Base-by-base conservation (phyloP, 2,888 invertebrate species). In the Troilus luridus region DNA sequence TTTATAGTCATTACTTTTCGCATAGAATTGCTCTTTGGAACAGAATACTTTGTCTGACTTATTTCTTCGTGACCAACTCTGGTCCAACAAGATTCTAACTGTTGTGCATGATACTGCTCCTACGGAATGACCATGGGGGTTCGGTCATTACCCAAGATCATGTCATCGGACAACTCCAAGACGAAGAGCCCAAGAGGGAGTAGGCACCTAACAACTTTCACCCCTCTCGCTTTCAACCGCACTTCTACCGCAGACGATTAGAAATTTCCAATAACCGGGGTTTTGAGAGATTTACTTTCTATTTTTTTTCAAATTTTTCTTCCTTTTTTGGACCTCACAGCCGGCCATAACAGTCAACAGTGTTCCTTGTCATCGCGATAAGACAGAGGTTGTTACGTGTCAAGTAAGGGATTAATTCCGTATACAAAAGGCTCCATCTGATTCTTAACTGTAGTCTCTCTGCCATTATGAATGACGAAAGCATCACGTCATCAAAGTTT, bases 151-250 rank as follows among this genome's bases (percentile, higher is more conserved):
- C 85, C 85, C 54, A 58, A 85, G 12, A 56, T 6, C 56, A 56
- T 21, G 56, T 11, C 56, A 85, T 56, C 85, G 56, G 41, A 85
- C 56, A 56, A 56, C 85, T 56, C 11, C 56, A 56, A 85, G 85
- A 54, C 85, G 85, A 85, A 85, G 8, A 85, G 5, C 85, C 85
- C 0, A 11, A 85, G 85, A 11, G n/a, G 85, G 21, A 58, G 85
- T 56, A 27, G 6, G 27, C 21, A n/a, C n/a, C 11, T 1, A 14
- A n/a, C 17, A 58, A 85, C 85, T 85, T 85, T 85, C 85, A 85
- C 85, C 85, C 85, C 85, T 56, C 85, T 85, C 85, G 56, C 85
- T 85, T 85, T 85, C 85, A 56, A 85, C 85, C 85, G 85, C 56
- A 54, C 85, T n/a, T 85, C 85, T 56, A 85, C 85, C 56, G 56